Conservation (phyloP, 2,113 vertebrate genomes). For the Callipepla californica region DNA sequence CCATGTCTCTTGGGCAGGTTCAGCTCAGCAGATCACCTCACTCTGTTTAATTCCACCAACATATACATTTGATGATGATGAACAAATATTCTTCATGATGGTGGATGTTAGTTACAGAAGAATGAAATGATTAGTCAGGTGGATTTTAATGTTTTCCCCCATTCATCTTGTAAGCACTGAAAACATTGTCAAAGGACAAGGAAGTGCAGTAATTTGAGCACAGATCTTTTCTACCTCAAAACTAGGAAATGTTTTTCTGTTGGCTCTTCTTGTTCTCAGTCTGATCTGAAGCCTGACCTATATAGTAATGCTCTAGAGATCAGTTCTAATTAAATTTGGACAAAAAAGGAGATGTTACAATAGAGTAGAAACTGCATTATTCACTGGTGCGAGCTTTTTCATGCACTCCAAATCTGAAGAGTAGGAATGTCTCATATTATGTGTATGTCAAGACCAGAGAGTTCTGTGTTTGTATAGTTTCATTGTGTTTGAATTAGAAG, state of each 20-base stretch:
- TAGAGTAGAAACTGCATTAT: neutral
- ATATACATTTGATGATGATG: neutral
- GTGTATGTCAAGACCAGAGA: neutral
- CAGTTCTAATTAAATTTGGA: neutral
- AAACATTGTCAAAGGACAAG: neutral
- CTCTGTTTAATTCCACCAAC: neutral
- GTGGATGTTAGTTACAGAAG: neutral
- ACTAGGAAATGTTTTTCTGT: neutral
- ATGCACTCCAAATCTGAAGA: too few relatives aligned
- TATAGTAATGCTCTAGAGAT: neutral
- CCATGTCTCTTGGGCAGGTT: neutral
- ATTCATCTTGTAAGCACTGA: neutral
- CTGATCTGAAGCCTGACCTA: neutral
- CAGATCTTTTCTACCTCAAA: neutral
- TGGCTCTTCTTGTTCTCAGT: neutral
- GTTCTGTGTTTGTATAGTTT: neutral
- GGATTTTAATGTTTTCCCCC: neutral
- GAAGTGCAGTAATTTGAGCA: neutral
- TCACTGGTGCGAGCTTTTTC: neutral
- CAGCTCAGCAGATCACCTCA: neutral
- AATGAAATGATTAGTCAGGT: neutral
- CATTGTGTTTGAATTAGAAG: neutral
- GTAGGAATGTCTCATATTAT: neutral
- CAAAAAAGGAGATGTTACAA: neutral
- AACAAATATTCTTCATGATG: neutral